Evolutionary conservation across 2,113 vertebrate genomes (phyloP), one percentile per base, ranked within the genome.

Genomic region (Promerops cafer): DNA sequence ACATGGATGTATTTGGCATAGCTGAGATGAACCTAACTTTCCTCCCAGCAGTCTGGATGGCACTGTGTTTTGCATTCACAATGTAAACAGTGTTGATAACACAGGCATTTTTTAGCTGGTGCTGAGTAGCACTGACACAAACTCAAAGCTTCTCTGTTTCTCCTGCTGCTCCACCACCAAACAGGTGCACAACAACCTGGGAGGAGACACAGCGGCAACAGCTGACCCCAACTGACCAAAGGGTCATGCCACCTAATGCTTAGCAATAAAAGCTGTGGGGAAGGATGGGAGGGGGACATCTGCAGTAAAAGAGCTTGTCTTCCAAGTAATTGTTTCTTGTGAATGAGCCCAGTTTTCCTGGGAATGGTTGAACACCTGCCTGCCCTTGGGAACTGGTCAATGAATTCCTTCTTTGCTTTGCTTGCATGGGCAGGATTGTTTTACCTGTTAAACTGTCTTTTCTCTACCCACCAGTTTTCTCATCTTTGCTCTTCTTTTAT

Each of bases 301-400:
- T 50, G 19, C 28, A 39, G 11, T 39, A 12, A 64, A 33, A 31
- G 27, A 24, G 13, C 31, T 30, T 37, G 13, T 37, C 42, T 59
- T 39, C 16, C 57, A 28, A 16, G 52, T 21, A 44, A 31, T 20
- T 28, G 2, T 13, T 39, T 26, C 6, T 23, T 0, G 0, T n/a
- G 23, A 50, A 26, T 0, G 4, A 44, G 50, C 14, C 31, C 81
- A 59, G 24, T 11, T 59, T 45, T 71, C 56, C 65, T 84, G 65
- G 65, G 26, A 37, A 24, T 26, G 33, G 13, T 1, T 59, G 44
- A 65, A 37, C 20, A 26, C 19, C 44, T 71, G 14, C 20, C 37
- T 71, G 11, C 9, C 21, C 33, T 11, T 44, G 35, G 50, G 49
- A 63, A 42, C 27, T 9, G 8, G 24, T 16, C 44, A 79, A 72